Conservation (phyloP, 2,888 invertebrate genomes). For the Lepas anatifera region DNA sequence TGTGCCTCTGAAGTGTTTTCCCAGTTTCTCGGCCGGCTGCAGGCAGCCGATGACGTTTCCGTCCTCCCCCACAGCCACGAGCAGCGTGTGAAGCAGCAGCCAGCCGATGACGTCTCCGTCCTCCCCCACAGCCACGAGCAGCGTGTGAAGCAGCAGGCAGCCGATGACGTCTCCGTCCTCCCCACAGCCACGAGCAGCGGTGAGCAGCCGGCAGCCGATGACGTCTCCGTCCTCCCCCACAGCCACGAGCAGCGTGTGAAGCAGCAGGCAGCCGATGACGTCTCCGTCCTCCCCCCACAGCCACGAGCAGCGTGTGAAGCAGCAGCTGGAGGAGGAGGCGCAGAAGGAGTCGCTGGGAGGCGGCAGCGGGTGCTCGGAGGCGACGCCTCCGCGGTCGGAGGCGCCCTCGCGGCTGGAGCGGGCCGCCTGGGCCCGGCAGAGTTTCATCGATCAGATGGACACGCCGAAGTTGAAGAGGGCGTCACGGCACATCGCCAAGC, state of each 20-base stretch:
- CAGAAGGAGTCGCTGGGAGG: neutral
- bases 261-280: neutral
- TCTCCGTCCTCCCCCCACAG: neutral
- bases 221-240: neutral
- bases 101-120: neutral
- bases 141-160: neutral
- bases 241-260: neutral
- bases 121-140: neutral
- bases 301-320: neutral
- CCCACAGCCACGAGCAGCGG: too few species aligned
- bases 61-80: neutral
- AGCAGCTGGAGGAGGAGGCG: slow-evolving; percentile 7
- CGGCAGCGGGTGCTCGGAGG: neutral
- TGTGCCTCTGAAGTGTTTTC: too few species aligned
- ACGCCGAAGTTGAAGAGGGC: slow-evolving; percentile 59
- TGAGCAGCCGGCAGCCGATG: too few species aligned
- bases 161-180: neutral
- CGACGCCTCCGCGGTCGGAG: neutral
- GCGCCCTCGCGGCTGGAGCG: slow-evolving; percentile 34
- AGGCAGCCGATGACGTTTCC: too few species aligned
- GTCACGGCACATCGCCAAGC: slow-evolving; percentile 69
- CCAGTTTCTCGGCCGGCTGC: too few species aligned
- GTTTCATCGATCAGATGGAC: slow-evolving; percentile 41
- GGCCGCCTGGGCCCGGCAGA: slow-evolving; percentile 23
- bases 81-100: neutral